Evolutionary conservation across 37 sponge, comb jelly and placozoan species (phyloP).

Genomic region (Ephydatia muelleri): DNA sequence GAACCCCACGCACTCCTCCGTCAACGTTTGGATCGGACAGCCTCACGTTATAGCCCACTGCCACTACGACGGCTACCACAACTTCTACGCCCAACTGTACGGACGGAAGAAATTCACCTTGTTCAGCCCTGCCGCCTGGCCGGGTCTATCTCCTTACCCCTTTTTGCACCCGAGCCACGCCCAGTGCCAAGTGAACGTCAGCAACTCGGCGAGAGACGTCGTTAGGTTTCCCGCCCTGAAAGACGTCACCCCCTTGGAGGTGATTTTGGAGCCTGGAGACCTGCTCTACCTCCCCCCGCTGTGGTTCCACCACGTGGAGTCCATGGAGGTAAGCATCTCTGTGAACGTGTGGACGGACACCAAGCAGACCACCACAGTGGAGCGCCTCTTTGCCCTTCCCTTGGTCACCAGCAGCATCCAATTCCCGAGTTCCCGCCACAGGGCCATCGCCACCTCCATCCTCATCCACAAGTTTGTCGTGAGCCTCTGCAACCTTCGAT

Average conservation of each 20-base stretch:
- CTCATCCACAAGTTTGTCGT: constrained; percentile 27
- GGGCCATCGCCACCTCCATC: constrained; percentile 22
- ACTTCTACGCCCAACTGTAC: constrained; percentile 87
- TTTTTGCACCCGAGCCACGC: constrained; percentile 93
- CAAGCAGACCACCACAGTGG: constrained; percentile 44
- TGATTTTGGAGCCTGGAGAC: constrained; percentile 78
- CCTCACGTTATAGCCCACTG: constrained; percentile 90
- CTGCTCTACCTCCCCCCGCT: constrained; percentile 88
- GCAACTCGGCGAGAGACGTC: constrained; percentile 14
- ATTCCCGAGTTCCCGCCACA: constrained; percentile 18
- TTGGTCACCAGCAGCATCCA: constrained; percentile 6
- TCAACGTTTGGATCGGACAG: constrained; percentile 92
- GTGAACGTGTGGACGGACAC: constrained; percentile 93
- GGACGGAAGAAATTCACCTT: constrained; percentile 84
- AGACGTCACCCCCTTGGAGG: constrained; percentile 51
- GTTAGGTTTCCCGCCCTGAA: constrained; percentile 34
- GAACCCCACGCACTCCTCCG: constrained; percentile 71
- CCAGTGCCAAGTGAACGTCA: constrained; percentile 87
- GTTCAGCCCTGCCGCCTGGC: constrained; percentile 72
- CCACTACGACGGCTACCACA: constrained; percentile 96
- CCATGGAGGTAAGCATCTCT: constrained; percentile 75
- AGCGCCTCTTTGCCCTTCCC: constrained; percentile 42
- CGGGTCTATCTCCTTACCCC: constrained; percentile 83
- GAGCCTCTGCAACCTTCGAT: constrained; percentile 28
- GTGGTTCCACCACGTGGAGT: constrained; percentile 91